Conservation (phyloP, 2,797 vertebrate species). For the Acestrorhynchus altus region DNA sequence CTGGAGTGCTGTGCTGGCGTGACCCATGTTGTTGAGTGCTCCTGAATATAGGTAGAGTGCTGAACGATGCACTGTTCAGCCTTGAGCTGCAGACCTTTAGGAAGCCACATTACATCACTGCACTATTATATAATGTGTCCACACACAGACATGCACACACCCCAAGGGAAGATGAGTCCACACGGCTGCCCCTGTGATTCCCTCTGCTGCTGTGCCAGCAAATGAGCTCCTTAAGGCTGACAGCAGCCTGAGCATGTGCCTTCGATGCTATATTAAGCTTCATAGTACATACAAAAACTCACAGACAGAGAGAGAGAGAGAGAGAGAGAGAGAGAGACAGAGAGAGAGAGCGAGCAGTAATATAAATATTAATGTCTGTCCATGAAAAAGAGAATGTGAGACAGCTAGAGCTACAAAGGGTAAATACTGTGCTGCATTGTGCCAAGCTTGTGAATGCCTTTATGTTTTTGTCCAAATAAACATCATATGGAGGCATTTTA, state of each 20-base stretch:
- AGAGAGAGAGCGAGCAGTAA: constrained; percentile 3
- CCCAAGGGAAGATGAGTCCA: constrained; percentile 36
- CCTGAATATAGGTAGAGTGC: constrained; percentile 64
- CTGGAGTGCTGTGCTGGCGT: not conserved
- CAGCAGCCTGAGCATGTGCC: constrained; percentile 9
- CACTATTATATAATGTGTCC: constrained; percentile 72
- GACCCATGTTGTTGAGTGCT: constrained; percentile 10
- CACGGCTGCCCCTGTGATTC: constrained; percentile 47
- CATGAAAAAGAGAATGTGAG: not conserved
- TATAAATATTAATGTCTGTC: constrained; percentile 13
- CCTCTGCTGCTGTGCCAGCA: constrained; percentile 50
- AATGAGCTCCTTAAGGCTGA: constrained; percentile 42
- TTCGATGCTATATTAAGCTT: constrained; percentile 23
- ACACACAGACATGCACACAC: constrained; percentile 29
- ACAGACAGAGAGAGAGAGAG: not conserved
- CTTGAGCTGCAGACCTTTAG: constrained; percentile 67
- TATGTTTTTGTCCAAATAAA: not conserved
- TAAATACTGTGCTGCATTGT: not conserved
- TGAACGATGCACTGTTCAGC: constrained; percentile 56
- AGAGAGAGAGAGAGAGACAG: not conserved
- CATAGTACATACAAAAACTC: not conserved
- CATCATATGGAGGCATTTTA: not conserved
- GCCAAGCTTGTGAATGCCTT: not conserved
- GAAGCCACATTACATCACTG: constrained; percentile 75
- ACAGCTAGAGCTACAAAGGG: constrained; percentile 1